A percentile compares a stretch with the other conserved stretches of the same genome.
Evolutionary conservation across 2,797 vertebrate genomes (phyloP).

Genomic region (Smutsia gigantea): DNA sequence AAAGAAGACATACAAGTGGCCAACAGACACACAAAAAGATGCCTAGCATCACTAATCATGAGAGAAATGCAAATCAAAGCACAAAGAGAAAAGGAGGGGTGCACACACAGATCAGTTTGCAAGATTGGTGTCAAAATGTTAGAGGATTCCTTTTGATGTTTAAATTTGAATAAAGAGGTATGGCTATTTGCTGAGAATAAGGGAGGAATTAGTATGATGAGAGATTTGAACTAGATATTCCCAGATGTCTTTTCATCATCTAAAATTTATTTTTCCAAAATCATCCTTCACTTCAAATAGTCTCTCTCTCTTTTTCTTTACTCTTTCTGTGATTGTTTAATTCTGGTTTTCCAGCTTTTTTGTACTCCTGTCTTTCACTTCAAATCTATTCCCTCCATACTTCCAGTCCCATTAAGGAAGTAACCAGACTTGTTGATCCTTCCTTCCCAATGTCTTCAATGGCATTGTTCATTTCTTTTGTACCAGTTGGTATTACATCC

Average conservation of each 20-base stretch:
- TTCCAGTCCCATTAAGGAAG: not conserved
- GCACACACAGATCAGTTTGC: not conserved
- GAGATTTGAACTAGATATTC: not conserved
- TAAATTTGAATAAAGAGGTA: not conserved
- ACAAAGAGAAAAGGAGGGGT: not conserved
- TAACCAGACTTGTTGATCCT: not conserved
- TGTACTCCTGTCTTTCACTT: not conserved
- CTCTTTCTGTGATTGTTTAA: not conserved
- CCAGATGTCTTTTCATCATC: not conserved
- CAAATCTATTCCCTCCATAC: not conserved
- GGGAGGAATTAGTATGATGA: not conserved
- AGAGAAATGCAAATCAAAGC: too few species aligned
- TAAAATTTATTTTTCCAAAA: not conserved
- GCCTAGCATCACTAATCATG: too few species aligned
- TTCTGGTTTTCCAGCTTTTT: not conserved
- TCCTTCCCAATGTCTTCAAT: not conserved
- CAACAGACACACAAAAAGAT: too few species aligned
- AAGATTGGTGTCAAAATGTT: too few species aligned
- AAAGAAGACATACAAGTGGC: too few species aligned
- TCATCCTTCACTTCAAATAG: not conserved
- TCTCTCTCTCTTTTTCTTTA: not conserved
- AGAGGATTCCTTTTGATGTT: not conserved
- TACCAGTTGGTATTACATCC: not conserved
- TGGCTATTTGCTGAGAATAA: not conserved
- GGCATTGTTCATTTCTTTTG: not conserved